These are phyloP conservation scores for Phlogophora meticulosa DNA, from an alignment of 2,888 invertebrate species.

Conservation along the genomic window DNA sequence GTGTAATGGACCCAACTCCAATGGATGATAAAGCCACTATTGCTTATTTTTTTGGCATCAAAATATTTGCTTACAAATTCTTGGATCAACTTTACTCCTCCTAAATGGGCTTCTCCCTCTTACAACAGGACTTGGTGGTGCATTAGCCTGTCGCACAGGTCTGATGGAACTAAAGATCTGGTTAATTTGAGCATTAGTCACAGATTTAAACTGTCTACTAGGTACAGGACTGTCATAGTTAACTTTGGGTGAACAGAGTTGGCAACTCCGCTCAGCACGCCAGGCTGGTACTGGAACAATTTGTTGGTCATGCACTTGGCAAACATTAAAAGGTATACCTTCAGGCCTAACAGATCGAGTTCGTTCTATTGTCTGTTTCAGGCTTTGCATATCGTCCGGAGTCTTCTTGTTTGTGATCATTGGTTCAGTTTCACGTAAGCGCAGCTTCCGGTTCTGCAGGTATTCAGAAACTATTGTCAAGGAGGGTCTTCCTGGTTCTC, in stretches of 20 bases:
- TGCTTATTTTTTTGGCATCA: slow-evolving; percentile 38
- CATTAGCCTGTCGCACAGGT: slow-evolving; percentile 59
- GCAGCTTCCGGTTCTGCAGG: slow-evolving; percentile 82
- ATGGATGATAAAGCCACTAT: slow-evolving; percentile 50
- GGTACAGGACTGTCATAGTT: slow-evolving; percentile 49
- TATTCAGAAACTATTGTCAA: slow-evolving; percentile 85
- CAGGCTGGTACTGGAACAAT: slow-evolving; percentile 83
- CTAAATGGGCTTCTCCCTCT: slow-evolving; percentile 73
- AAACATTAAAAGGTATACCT: slow-evolving; percentile 81
- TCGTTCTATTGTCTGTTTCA: slow-evolving; percentile 83
- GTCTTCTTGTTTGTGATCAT: slow-evolving; percentile 68
- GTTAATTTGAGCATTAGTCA: slow-evolving; percentile 73
- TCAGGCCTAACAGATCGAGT: slow-evolving; percentile 78
- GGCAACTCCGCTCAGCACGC: slow-evolving; percentile 77
- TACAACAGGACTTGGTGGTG: slow-evolving; percentile 70
- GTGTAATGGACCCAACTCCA: slow-evolving; percentile 40
- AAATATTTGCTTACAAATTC: slow-evolving; percentile 70
- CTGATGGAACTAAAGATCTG: slow-evolving; percentile 71
- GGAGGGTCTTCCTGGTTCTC: slow-evolving; percentile 73
- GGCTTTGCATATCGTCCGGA: slow-evolving; percentile 78
- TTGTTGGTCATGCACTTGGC: slow-evolving; percentile 84
- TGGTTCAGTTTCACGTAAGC: slow-evolving; percentile 77
- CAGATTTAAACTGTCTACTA: slow-evolving; percentile 63
- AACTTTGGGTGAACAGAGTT: slow-evolving; percentile 65
- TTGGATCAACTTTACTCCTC: slow-evolving; percentile 69